Conservation (phyloP, 2,888 invertebrate genomes). For the Conistra vaccinii region DNA sequence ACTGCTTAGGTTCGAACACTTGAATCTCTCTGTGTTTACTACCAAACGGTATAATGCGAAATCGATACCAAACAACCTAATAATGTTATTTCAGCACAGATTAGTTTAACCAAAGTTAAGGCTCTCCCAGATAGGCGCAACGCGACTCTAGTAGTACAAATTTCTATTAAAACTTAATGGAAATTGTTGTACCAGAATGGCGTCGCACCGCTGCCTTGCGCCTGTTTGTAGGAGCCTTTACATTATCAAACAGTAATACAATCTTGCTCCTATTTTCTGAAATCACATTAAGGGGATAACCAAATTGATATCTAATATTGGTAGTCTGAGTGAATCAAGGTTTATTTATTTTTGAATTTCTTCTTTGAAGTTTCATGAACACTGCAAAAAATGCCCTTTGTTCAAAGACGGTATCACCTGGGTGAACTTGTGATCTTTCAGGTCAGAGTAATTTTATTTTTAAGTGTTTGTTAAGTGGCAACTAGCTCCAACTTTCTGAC, state of each 20-base stretch:
- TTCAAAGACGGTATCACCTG: conserved; percentile 13
- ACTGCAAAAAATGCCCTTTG: conserved; percentile 1
- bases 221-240: not conserved
- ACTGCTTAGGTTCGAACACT: not conserved
- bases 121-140: not conserved
- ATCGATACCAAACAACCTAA: conserved; percentile 31
- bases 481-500: no score
- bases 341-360: conserved; percentile 11
- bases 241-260: conserved; percentile 36
- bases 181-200: not conserved
- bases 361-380: conserved; percentile 9
- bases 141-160: not conserved
- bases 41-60: conserved; percentile 37
- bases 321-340: conserved; percentile 11
- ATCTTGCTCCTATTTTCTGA: conserved; percentile 26
- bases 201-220: not conserved
- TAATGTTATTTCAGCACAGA: conserved; percentile 54
- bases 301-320: conserved; percentile 33
- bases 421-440: conserved; percentile 15
- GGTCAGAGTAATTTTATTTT: conserved; percentile 14
- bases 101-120: conserved; percentile 35
- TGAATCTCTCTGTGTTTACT: conserved; percentile 5
- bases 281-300: conserved; percentile 17
- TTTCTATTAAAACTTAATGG: not conserved
- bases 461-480: no score